Evolutionary conservation across 1,140 invertebrate genomes (phyloP), one percentile per base, ranked within the genome.

Genomic region (Euschistus heros): DNA sequence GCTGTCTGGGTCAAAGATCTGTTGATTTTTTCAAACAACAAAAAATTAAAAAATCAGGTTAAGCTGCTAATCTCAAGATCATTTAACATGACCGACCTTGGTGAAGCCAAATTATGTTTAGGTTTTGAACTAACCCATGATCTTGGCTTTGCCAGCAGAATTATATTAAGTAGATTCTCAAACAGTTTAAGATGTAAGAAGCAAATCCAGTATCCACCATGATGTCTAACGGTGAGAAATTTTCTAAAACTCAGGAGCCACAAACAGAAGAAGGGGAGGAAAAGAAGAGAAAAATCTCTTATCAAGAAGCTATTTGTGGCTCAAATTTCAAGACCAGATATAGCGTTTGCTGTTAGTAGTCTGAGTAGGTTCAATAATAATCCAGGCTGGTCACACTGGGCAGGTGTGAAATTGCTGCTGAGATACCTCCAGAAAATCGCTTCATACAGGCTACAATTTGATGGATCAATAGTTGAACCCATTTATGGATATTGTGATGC

Each of bases 251-350:
- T 6, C 33, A 37, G 33, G 33, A 37, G 8, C 33, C 33, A n/a
- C n/a, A n/a, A 37, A 37, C 33, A 37, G 33, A 37, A 37, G 8
- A 10, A 37, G 33, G 13, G 13, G 13, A 10, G 33, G 33, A 10
- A 1, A 37, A 37, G 3, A 37, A 10, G 33, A 37, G 8, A n/a
- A 37, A 37, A 37, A 37, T 37, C 5, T 1, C 33, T 1, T 37
- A 37, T 10, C 8, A 37, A 37, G 33, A 13, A 13, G 33, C 33
- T 37, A 37, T 37, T 37, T 6, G 5, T 13, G 1, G 33, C 33
- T 13, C 13, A 26, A 46, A 33, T 44, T 33, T 46, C 57, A 63
- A 64, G 59, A 27, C 18, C 54, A 6, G 14, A n/a, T n/a, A 57
- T 22, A 27, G 6, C 54, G 6, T 57, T 24, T 57, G 54, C 15